Percentiles rank a stretch among this genome's conserved stretches.
These are phyloP conservation scores for Aptenodytes forsteri DNA, from an alignment of 2,113 vertebrate genomes.

Conservation along the genomic window DNA sequence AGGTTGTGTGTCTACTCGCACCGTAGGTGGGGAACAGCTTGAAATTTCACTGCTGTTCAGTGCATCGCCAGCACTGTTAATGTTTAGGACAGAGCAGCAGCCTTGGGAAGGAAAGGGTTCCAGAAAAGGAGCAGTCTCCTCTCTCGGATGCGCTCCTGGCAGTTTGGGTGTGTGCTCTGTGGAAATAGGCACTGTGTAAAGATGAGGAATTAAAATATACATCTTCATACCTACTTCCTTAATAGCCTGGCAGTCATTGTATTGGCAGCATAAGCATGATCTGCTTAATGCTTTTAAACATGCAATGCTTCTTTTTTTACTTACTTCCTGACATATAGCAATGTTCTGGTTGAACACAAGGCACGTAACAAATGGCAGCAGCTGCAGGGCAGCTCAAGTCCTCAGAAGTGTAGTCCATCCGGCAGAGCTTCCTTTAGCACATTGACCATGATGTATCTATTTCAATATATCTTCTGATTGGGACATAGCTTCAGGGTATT, in stretches of 20 bases:
- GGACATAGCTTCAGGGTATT: background rate
- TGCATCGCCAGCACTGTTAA: background rate
- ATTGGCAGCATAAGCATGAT: background rate
- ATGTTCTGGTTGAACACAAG: background rate
- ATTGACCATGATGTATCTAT: constrained; percentile 16
- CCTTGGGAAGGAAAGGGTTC: background rate
- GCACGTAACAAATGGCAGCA: constrained; percentile 48
- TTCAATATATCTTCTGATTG: background rate
- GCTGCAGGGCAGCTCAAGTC: constrained; percentile 33
- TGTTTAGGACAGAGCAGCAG: constrained; percentile 18
- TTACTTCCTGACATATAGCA: constrained; percentile 2
- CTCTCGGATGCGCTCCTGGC: background rate
- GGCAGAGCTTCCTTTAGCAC: constrained; percentile 13
- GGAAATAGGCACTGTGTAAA: background rate
- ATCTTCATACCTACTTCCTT: background rate
- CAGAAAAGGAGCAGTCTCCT: background rate
- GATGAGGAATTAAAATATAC: background rate
- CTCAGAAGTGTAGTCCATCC: constrained; percentile 17
- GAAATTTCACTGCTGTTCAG: constrained; percentile 19
- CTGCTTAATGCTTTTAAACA: background rate
- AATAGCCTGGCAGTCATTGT: background rate
- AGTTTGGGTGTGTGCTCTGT: background rate
- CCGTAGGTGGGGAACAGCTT: constrained; percentile 26
- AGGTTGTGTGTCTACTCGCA: constrained; percentile 4
- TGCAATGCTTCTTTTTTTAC: background rate